Base-by-base conservation (phyloP, 2,797 vertebrate genomes). In the Eospalax fontanierii region DNA sequence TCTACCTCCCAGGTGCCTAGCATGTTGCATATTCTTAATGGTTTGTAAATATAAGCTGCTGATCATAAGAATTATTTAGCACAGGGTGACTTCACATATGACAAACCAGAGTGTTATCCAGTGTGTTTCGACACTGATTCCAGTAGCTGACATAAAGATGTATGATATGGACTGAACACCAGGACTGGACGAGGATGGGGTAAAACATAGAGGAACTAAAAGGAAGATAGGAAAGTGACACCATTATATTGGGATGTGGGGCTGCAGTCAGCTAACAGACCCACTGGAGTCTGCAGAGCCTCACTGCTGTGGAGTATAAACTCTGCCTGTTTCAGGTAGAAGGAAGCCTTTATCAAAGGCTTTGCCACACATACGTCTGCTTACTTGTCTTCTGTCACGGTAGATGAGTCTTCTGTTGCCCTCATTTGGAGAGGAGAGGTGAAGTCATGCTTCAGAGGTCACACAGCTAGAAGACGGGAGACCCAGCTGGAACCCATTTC, bases 21-120 rank as follows among this genome's bases (percentile, higher is more conserved):
- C 22, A 46, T 33, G 75, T 65, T 65, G 11, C 26, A 19, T 90
- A 54, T 74, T 95, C 35, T 96, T 83, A 76, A 50, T 70, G 68
- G 70, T 43, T 76, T 81, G 8, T 87, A 40, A 43, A 2, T 63
- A 2, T 66, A 26, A 94, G 6, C 3, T 80, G 4, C 9, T 78
- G 22, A 30, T 70, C 15, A 16, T 75, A 59, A 91, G 61, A 90
- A 88, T 33, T 90, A 6, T 61, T 88, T 71, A 74, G 30, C 59
- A 33, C 28, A 78, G 78, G 59, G 30, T 38, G 63, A 11, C 38
- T 61, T 68, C 7, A 33, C n/a, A 2, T 9, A 65, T 6, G 8
- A 2, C 68, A 28, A 74, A 35, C 54, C 43, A 11, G 81, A 54
- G 24, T 81, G 40, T 33, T 35, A 66, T 59, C 4, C 4, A 57